Conservation (phyloP, 2,113 vertebrate species). For the Solenodon paradoxus region DNA sequence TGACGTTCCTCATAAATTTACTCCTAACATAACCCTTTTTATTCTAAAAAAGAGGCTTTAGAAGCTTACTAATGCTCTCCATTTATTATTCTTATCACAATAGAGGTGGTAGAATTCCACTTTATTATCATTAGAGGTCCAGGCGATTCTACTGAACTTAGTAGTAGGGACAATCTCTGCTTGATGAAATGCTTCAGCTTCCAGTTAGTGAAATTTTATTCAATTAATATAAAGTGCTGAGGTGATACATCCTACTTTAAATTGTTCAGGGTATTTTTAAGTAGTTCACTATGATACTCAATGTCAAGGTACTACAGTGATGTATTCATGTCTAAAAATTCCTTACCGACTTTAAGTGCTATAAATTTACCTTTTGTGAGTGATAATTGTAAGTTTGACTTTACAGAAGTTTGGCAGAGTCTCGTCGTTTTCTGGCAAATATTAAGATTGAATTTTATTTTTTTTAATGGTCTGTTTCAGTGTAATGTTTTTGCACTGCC, state of each 20-base stretch:
- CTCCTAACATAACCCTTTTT: background rate
- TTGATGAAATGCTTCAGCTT: slow-evolving; percentile 67
- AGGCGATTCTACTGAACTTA: slow-evolving; percentile 23
- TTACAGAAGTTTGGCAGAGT: slow-evolving; percentile 51
- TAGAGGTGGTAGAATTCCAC: background rate
- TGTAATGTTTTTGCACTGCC: background rate
- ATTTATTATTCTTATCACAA: slow-evolving; percentile 28
- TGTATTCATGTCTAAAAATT: slow-evolving; percentile 59
- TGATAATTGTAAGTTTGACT: slow-evolving; percentile 50
- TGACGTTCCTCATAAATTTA: slow-evolving; percentile 7
- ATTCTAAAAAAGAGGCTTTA: slow-evolving; percentile 17
- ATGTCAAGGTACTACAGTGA: slow-evolving; percentile 42
- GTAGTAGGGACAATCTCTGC: background rate
- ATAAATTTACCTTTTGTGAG: slow-evolving; percentile 54
- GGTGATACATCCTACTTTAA: slow-evolving; percentile 52
- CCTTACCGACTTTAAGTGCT: slow-evolving; percentile 38
- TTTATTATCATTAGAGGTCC: slow-evolving; percentile 49
- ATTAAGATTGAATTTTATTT: background rate
- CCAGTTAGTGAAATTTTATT: slow-evolving; percentile 60
- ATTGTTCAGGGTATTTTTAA: slow-evolving; percentile 44
- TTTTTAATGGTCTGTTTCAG: slow-evolving; percentile 1
- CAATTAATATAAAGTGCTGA: slow-evolving; percentile 45
- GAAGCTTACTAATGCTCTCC: background rate
- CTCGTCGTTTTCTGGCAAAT: slow-evolving; percentile 43
- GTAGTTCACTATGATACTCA: background rate